Evolutionary conservation across 2,888 invertebrate genomes (phyloP).

Genomic region (Margaritifera margaritifera): DNA sequence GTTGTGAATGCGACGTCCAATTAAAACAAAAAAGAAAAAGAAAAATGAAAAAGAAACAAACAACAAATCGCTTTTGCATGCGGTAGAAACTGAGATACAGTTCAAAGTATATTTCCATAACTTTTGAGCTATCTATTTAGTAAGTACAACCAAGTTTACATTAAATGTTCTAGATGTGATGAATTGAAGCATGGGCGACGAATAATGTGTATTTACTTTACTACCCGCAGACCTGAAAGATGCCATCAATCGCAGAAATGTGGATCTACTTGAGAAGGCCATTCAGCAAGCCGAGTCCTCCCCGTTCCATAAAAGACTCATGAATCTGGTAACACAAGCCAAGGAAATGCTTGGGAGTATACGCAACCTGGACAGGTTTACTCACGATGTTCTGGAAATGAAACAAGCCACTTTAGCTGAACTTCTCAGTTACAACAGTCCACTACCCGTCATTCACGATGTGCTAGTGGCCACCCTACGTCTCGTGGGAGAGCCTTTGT

Average conservation of each 20-base stretch:
- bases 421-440: constrained; percentile 20
- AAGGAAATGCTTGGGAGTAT: constrained; percentile 20
- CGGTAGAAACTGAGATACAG: too few species aligned
- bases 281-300: constrained; percentile 26
- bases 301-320: constrained; percentile 13
- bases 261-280: constrained; percentile 21
- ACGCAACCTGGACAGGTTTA: constrained; percentile 11
- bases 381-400: constrained; percentile 33
- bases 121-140: too few species aligned
- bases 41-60: too few species aligned
- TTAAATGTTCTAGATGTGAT: too few species aligned
- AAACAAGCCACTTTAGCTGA: constrained; percentile 32
- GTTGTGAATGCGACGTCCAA: too few species aligned
- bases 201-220: too few species aligned
- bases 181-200: too few species aligned
- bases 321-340: constrained; percentile 18
- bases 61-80: too few species aligned
- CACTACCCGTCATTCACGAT: constrained; percentile 18
- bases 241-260: constrained; percentile 26
- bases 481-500: constrained; percentile 21
- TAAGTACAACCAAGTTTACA: too few species aligned
- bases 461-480: constrained; percentile 28
- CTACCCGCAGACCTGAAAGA: constrained; percentile 24
- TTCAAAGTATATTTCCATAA: too few species aligned
- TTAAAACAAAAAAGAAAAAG: too few species aligned